Percentiles rank a stretch among this genome's conserved stretches.
phyloP scores from a whole-genome alignment of 2,113 vertebrate genomes.

The Tetraodon nigroviridis region DNA sequence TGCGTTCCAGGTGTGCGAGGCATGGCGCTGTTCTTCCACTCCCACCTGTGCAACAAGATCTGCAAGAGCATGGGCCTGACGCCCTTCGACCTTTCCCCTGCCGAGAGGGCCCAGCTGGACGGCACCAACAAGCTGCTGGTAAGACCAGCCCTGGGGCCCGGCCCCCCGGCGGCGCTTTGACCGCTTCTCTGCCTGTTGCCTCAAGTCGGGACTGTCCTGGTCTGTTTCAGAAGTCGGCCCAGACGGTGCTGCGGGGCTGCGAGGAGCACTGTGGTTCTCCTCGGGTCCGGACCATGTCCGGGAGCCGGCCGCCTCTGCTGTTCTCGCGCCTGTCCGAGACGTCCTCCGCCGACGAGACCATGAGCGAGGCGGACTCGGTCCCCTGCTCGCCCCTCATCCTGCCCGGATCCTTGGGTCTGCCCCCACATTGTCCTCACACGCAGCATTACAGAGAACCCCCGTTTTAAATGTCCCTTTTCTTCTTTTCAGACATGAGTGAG shows the following conservation, averaged over 20 bases:
- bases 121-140: slow-evolving; percentile 87
- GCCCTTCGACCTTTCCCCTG: slow-evolving; percentile 85
- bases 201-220: not conserved
- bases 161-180: no score
- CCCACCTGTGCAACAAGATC: slow-evolving; percentile 94
- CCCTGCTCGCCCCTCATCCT: slow-evolving; percentile 81
- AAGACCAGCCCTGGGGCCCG: no score
- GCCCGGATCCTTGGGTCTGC: slow-evolving; percentile 63
- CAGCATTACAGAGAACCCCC: not conserved
- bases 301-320: slow-evolving; percentile 76
- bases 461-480: not conserved
- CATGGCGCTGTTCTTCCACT: slow-evolving; percentile 97
- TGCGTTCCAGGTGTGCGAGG: slow-evolving; percentile 86
- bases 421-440: slow-evolving; percentile 37
- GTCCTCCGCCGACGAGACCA: slow-evolving; percentile 84
- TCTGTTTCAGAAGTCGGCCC: slow-evolving; percentile 81
- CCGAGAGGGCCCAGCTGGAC: slow-evolving; percentile 81
- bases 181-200: not conserved
- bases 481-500: slow-evolving; percentile 77
- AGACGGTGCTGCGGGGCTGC: slow-evolving; percentile 87
- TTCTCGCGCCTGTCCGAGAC: slow-evolving; percentile 86
- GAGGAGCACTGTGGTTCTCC: slow-evolving; percentile 92
- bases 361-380: slow-evolving; percentile 86
- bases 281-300: slow-evolving; percentile 82
- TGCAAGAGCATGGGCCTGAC: slow-evolving; percentile 91